Base-by-base conservation (phyloP, 2,888 invertebrate genomes). In the Cosmopolites sordidus region DNA sequence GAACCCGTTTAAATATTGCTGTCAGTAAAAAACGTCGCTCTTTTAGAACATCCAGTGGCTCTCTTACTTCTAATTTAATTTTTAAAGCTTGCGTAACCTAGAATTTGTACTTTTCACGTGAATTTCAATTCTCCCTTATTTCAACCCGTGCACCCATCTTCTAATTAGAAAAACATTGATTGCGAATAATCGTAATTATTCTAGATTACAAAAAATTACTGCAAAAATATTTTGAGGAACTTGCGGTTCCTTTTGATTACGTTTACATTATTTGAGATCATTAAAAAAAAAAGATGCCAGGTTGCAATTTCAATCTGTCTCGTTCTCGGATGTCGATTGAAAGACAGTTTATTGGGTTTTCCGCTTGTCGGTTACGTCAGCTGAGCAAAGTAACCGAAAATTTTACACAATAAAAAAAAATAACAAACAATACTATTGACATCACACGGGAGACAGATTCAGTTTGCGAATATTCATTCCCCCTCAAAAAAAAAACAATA, bases 171-270 rank as follows among this genome's bases (percentile, higher is more conserved):
- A 22, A 22, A 22, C 29, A 48, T 16, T 15, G 12, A 33, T 27
- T 40, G 37, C 39, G 11, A 18, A 43, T 43, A 18, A 18, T 17
- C 37, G 14, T 30, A 41, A 16, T 43, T 40, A 41, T 30, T 48
- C 43, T 39, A 51, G 39, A 61, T 64, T 60, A 62, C 66, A 69
- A 63, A 69, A 69, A 68, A 68, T 62, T 63, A 68, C 66, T 70
- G 69, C 64, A 69, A 71, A 70, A 71, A 70, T 71, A 70, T 68
- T 56, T 60, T 65, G 60, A 64, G 64, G 63, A 63, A 60, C 57
- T 51, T 48, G 53, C 46, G 41, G 55, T 60, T 63, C 63, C 56
- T 67, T 66, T 68, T 66, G 66, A 68, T 67, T 66, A 66, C 60
- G 33, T 33, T 33, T 33, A 33, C 33, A 12, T 33, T 33, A 33